Base-by-base conservation (phyloP, 2,797 vertebrate species). In the Gadopsis bispinosus region DNA sequence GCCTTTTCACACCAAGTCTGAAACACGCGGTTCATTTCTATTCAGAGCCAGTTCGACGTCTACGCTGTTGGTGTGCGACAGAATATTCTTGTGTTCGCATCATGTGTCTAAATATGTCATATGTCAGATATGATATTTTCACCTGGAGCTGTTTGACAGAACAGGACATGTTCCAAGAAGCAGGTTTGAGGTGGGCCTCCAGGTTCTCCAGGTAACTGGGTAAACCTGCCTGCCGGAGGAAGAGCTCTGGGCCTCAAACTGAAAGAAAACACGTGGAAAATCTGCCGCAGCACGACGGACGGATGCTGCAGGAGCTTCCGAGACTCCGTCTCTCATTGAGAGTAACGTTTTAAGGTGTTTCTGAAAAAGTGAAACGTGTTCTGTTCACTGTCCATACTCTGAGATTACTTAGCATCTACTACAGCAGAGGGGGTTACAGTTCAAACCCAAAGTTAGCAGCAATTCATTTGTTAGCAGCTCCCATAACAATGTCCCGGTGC, bases 1-100 rank as follows among this genome's bases (percentile, higher is more conserved):
- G 47, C 60, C 77, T 82, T 83, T 83, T 80, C 82, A 86, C 74
- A 82, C 75, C 71, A 69, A 75, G 81, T 83, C 58, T 61, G 22
- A 71, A 37, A 26, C 45, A 26, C 13, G 4, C n/a, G 45, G 43
- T 33, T 17, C 26, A 20, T 20, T 41, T 61, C 1, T 10, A 43
- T 26, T 45, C 39, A 22, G 13, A 22, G 11, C n/a, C 3, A n/a
- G 16, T 22, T 43, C 4, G 4, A 29, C 20, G 31, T 47, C 5
- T 11, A 7, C 16, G 8, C 31, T 63, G 41, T 45, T 47, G 5
- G 29, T 64, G 29, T 13, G 16, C 48, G 26, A 26, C 26, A 11
- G 11, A 39, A 39, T 39, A 11, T 39, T 39, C 37, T 39, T n/a
- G 20, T 39, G 59, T 37, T 58, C 55, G 35, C n/a, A 9, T 41